Evolutionary conservation across 2,888 invertebrate genomes (phyloP).

Genomic region (Argyresthia albistria): DNA sequence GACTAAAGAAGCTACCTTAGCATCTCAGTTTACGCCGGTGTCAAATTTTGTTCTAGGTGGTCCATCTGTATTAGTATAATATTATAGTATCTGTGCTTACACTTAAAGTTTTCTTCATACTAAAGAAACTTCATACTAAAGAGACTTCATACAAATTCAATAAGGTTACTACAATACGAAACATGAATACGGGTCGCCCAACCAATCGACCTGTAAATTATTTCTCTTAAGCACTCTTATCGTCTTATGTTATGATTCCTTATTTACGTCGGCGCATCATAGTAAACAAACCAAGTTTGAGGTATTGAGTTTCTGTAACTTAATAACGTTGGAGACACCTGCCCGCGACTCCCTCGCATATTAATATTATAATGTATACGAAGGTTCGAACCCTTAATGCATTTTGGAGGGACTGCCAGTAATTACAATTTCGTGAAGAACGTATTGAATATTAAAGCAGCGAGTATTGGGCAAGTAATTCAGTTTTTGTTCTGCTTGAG

Average conservation of each 20-base stretch:
- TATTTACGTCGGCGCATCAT: slow-evolving; percentile 38
- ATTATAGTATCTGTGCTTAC: no score
- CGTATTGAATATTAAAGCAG: slow-evolving; percentile 54
- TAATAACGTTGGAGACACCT: slow-evolving; percentile 56
- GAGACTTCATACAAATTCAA: no score
- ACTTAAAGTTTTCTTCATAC: no score
- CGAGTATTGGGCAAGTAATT: slow-evolving; percentile 43
- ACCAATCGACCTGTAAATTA: no score
- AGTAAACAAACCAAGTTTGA: slow-evolving; percentile 35
- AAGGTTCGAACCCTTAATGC: slow-evolving; percentile 47
- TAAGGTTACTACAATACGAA: no score
- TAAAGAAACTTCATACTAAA: no score
- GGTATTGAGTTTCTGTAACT: slow-evolving; percentile 48
- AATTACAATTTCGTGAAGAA: slow-evolving; percentile 67
- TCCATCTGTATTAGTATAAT: no score
- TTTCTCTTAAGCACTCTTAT: no score
- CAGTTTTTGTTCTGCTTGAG: slow-evolving; percentile 43
- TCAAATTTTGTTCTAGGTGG: no score
- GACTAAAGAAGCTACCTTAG: no score
- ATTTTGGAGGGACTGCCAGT: slow-evolving; percentile 48
- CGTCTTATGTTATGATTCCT: slow-evolving; percentile 30
- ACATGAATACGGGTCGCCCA: no score
- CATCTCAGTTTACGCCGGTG: no score
- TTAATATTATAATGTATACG: slow-evolving; percentile 60
- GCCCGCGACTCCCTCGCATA: slow-evolving; percentile 38